Percentiles rank a stretch among this genome's conserved stretches.
Evolutionary conservation across 2,113 vertebrate genomes (phyloP).

Genomic region (Neopipo cinnamomea): DNA sequence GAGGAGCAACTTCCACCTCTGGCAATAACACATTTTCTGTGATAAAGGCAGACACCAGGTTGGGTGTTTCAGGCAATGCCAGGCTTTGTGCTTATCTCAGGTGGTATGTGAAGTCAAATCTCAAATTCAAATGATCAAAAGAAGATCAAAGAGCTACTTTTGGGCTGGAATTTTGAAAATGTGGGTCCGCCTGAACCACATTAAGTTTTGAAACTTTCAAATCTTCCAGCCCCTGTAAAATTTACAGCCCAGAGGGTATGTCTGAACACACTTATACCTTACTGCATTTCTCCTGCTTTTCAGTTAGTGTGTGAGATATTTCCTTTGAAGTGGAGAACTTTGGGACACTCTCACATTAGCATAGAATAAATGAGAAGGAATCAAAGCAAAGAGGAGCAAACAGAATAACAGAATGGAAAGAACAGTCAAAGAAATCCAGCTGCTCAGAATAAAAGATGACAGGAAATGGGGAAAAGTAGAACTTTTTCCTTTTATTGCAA

Average conservation of each 20-base stretch:
- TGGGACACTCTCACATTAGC: not conserved
- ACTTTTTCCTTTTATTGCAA: not conserved
- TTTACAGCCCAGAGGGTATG: slow-evolving; percentile 2
- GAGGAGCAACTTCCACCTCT: not conserved
- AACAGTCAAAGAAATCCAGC: not conserved
- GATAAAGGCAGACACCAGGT: not conserved
- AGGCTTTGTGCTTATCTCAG: slow-evolving; percentile 1
- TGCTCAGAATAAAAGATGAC: not conserved
- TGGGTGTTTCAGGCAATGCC: not conserved
- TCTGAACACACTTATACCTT: not conserved
- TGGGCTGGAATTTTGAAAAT: not conserved
- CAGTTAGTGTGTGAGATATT: not conserved
- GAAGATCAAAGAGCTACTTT: slow-evolving; percentile 41
- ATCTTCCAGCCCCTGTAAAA: not conserved
- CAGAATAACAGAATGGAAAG: not conserved
- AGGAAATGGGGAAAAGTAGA: not conserved
- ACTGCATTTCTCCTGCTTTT: not conserved
- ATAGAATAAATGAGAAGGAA: slow-evolving; percentile 16
- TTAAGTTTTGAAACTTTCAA: not conserved
- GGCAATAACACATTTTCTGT: not conserved
- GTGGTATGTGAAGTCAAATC: not conserved
- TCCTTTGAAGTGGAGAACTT: not conserved
- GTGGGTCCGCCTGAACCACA: not conserved
- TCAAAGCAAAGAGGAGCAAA: slow-evolving; percentile 4
- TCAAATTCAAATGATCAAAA: not conserved